Conservation (phyloP, 2,797 vertebrate species). For the Pantherophis alleghaniensis region DNA sequence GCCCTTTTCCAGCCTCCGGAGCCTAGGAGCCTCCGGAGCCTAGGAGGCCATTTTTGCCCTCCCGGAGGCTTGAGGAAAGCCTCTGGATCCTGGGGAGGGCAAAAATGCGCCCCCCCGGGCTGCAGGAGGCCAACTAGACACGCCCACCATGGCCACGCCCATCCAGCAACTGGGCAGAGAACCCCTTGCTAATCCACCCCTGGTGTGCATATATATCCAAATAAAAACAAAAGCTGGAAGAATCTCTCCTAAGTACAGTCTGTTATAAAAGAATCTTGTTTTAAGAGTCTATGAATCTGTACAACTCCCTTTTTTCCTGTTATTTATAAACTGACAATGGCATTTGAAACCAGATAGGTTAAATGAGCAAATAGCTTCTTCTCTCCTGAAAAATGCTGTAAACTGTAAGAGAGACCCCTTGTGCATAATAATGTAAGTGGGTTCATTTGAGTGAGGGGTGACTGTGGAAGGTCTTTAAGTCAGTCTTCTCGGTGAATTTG, state of each 20-base stretch:
- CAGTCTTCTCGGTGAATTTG: not conserved
- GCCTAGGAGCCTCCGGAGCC: too few species aligned
- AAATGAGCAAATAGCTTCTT: slow-evolving; percentile 21
- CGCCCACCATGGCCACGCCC: too few species aligned
- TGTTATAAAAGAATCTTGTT: not conserved
- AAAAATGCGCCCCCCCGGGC: too few species aligned
- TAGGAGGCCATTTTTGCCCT: too few species aligned
- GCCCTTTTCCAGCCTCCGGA: too few species aligned
- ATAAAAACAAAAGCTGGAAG: not conserved
- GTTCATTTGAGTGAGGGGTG: not conserved
- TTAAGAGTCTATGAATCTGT: slow-evolving; percentile 24
- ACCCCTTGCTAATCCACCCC: too few species aligned
- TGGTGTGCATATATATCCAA: not conserved
- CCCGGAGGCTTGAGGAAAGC: too few species aligned
- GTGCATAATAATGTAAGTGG: not conserved
- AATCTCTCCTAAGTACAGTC: slow-evolving; percentile 5
- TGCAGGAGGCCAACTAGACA: too few species aligned
- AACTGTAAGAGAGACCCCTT: slow-evolving; percentile 5
- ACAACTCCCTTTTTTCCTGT: not conserved
- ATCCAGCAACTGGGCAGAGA: too few species aligned
- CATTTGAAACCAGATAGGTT: slow-evolving; percentile 29
- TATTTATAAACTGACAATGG: not conserved
- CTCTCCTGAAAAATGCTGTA: slow-evolving; percentile 1
- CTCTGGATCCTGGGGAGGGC: too few species aligned
- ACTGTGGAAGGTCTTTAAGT: not conserved